These are phyloP conservation scores for Neoarius graeffei DNA, from an alignment of 2,113 vertebrate species.

Conservation along the genomic window DNA sequence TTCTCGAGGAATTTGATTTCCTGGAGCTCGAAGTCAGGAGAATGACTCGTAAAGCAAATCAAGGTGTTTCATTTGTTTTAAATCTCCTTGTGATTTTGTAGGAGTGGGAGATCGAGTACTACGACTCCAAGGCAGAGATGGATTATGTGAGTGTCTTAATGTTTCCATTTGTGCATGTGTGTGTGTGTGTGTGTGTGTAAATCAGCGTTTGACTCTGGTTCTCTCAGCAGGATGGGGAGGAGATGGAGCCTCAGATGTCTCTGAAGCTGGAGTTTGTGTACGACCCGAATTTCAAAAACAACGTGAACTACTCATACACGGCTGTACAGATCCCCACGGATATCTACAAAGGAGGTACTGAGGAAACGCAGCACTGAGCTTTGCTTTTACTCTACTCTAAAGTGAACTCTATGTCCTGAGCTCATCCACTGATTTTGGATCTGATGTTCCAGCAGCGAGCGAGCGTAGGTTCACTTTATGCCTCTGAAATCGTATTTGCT, in stretches of 20 bases:
- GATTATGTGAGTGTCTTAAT: constrained; percentile 84
- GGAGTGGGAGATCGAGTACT: constrained; percentile 80
- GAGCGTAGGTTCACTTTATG: no score
- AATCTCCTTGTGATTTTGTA: background rate
- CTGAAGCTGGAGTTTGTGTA: constrained; percentile 94
- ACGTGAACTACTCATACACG: constrained; percentile 94
- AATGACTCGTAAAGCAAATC: background rate
- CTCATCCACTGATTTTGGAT: no score
- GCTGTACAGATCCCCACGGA: constrained; percentile 98
- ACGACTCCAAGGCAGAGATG: constrained; percentile 93
- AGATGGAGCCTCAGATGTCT: constrained; percentile 81
- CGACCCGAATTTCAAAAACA: constrained; percentile 95
- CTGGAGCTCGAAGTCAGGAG: background rate
- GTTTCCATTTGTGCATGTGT: constrained; percentile 5
- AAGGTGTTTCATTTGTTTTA: background rate
- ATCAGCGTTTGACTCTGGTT: background rate
- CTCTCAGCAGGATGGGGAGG: constrained; percentile 76
- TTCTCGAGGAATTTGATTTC: no score
- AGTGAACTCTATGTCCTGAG: background rate
- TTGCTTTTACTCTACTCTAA: background rate
- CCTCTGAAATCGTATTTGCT: background rate
- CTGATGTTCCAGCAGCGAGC: no score
- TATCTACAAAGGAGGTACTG: constrained; percentile 96
- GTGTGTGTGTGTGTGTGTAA: constrained; percentile 1
- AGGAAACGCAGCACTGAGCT: background rate